Percentiles rank a stretch among this genome's conserved stretches.
Conservation (phyloP, 2,113 vertebrate genomes). For the Carassius auratus region DNA sequence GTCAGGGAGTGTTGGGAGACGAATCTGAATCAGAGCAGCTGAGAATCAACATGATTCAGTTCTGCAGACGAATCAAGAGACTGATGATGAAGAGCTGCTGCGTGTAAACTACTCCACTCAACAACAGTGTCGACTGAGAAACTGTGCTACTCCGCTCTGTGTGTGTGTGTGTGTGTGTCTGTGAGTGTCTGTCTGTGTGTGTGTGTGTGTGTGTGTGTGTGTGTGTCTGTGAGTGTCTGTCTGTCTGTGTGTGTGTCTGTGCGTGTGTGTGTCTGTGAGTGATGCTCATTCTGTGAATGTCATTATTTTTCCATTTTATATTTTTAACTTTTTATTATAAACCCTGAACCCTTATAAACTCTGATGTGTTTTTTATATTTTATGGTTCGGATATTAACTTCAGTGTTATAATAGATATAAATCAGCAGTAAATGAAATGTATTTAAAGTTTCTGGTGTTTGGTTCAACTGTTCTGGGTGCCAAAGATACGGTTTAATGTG, state of each 20-base stretch:
- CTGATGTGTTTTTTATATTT: neutral
- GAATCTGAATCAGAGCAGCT: too few relatives aligned
- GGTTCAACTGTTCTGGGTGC: neutral
- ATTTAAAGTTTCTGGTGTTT: neutral
- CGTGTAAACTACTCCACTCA: too few relatives aligned
- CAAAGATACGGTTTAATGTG: neutral
- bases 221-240: neutral
- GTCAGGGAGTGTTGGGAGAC: too few relatives aligned
- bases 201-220: neutral
- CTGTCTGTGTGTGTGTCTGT: neutral
- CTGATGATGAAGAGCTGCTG: too few relatives aligned
- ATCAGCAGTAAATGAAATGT: neutral
- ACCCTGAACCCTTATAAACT: neutral
- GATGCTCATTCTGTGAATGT: constrained; percentile 82
- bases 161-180: neutral
- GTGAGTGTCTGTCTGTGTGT: too few relatives aligned
- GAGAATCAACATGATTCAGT: too few relatives aligned
- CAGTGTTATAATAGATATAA: neutral
- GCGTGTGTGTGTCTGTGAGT: constrained; percentile 2
- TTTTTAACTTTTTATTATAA: constrained; percentile 58
- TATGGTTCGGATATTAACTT: neutral
- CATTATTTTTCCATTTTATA: constrained; percentile 47
- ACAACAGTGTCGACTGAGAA: too few relatives aligned
- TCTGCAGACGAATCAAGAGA: too few relatives aligned
- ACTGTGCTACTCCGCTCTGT: too few relatives aligned